Evolutionary conservation across 2,888 invertebrate genomes (phyloP).

Genomic region (Fragum fragum): DNA sequence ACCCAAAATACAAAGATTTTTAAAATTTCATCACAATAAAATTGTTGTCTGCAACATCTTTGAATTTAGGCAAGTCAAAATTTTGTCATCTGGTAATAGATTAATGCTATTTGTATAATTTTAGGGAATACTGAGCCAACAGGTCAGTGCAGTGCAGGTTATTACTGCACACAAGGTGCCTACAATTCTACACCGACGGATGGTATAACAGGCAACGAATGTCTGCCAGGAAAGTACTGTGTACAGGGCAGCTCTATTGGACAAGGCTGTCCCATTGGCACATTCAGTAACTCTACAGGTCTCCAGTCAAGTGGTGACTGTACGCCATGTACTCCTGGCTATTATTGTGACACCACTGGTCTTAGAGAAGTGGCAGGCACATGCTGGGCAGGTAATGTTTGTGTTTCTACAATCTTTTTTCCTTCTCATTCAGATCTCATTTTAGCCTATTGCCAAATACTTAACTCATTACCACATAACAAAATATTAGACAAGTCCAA

Average conservation of each 20-base stretch:
- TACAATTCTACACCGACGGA: slow-evolving; percentile 82
- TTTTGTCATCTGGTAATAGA: too few relatives aligned
- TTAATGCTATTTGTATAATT: slow-evolving; percentile 38
- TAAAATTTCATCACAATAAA: too few relatives aligned
- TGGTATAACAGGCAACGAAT: slow-evolving; percentile 81
- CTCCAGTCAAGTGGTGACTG: slow-evolving; percentile 78
- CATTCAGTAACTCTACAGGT: slow-evolving; percentile 80
- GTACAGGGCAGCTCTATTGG: slow-evolving; percentile 79
- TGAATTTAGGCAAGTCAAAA: too few relatives aligned
- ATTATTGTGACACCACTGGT: slow-evolving; percentile 82
- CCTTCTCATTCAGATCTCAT: too few relatives aligned
- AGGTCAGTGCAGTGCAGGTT: slow-evolving; percentile 79
- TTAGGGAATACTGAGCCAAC: slow-evolving; percentile 82
- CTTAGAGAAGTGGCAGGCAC: slow-evolving; percentile 80
- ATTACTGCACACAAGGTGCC: slow-evolving; percentile 82
- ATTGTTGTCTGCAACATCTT: too few relatives aligned
- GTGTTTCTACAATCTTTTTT: slow-evolving; percentile 27
- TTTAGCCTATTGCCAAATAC: too few relatives aligned
- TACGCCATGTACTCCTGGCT: slow-evolving; percentile 81
- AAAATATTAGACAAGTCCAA: too few relatives aligned
- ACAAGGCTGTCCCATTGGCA: slow-evolving; percentile 80
- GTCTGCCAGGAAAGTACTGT: slow-evolving; percentile 83
- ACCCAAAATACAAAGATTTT: too few relatives aligned
- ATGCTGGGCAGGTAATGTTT: slow-evolving; percentile 82
- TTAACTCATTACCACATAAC: too few relatives aligned